Conservation (phyloP, 2,888 invertebrate species). For the Eupithecia abbreviata region DNA sequence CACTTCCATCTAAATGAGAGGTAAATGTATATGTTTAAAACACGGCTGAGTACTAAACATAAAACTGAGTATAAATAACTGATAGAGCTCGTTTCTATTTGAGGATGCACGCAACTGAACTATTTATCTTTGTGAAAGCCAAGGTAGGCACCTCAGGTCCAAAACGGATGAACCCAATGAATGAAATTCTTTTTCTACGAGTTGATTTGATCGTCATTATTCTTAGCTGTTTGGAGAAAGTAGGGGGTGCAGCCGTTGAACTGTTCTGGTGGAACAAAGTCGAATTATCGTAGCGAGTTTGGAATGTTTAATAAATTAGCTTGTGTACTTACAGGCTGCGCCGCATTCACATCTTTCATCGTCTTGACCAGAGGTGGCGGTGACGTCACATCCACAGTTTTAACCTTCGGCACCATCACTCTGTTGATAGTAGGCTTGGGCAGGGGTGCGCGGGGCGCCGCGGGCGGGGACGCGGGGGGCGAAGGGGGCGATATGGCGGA, state of each 20-base stretch:
- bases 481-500: constrained; percentile 29
- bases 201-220: no score
- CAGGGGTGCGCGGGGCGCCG: constrained; percentile 5
- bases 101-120: no score
- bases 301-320: neutral
- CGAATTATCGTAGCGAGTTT: neutral
- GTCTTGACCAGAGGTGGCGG: constrained; percentile 23
- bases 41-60: neutral
- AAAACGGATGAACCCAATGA: no score
- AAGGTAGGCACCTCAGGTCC: no score
- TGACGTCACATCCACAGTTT: constrained; percentile 13
- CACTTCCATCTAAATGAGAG: constrained; percentile 58
- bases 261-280: neutral
- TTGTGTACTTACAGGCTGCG: constrained; percentile 2
- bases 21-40: neutral
- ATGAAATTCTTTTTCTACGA: no score
- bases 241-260: no score
- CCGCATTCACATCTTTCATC: neutral
- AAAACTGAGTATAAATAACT: neutral
- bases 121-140: no score
- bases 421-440: neutral
- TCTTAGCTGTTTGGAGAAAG: no score
- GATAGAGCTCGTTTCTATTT: no score
- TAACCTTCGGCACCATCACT: neutral
- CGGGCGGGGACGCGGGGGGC: constrained; percentile 29